A percentile compares a stretch with the other conserved stretches of the same genome.
Conservation (phyloP, 2,797 vertebrate species). For the Champsocephalus gunnari region DNA sequence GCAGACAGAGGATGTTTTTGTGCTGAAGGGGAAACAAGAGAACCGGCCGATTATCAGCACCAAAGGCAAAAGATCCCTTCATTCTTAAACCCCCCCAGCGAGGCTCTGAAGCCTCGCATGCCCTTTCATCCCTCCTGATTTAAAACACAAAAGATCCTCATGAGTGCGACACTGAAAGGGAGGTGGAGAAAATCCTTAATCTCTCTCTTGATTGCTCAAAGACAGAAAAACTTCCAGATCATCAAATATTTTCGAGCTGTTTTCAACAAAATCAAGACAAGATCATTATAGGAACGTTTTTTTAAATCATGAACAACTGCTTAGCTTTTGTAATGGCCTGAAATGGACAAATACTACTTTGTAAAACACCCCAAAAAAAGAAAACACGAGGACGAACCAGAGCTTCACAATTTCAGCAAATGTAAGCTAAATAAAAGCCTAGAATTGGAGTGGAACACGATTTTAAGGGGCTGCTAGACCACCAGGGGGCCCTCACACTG, state of each 20-base stretch:
- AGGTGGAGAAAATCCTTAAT: conserved; percentile 26
- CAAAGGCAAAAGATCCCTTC: conserved; percentile 74
- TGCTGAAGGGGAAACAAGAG: conserved; percentile 71
- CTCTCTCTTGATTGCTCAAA: conserved; percentile 37
- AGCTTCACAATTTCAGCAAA: background rate
- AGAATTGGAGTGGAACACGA: background rate
- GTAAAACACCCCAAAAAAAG: too few species aligned
- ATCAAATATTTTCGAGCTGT: conserved; percentile 3
- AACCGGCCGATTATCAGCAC: conserved; percentile 77
- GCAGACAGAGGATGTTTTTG: conserved; percentile 78
- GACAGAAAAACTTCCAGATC: background rate
- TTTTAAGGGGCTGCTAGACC: background rate
- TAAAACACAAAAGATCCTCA: conserved; percentile 72
- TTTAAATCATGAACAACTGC: background rate
- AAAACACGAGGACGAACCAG: background rate
- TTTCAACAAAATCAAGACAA: background rate
- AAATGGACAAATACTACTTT: too few species aligned
- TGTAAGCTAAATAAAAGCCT: background rate
- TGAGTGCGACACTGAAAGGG: conserved; percentile 50
- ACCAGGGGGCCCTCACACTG: background rate
- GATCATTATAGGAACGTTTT: background rate
- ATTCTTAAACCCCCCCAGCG: conserved; percentile 58
- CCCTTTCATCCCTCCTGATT: conserved; percentile 70
- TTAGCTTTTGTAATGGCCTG: background rate
- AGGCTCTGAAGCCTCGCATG: conserved; percentile 65